A percentile compares a stretch with the other conserved stretches of the same genome.
Evolutionary conservation across 1,140 invertebrate genomes (phyloP).

Genomic region (Tetramorium alpestre): DNA sequence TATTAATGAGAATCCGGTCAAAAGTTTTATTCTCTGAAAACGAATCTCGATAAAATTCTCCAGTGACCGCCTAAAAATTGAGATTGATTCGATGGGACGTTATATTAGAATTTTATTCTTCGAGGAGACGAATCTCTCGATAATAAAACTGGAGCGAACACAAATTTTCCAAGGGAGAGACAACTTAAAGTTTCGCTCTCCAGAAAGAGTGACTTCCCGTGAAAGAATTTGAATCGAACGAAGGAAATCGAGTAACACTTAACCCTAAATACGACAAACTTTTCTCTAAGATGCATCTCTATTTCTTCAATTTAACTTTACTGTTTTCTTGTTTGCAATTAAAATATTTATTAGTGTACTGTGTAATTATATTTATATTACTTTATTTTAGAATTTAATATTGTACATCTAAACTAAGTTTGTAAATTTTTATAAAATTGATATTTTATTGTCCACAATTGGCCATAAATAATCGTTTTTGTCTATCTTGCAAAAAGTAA

Average conservation of each 20-base stretch:
- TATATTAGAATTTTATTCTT: conserved; percentile 18
- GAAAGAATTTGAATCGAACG: conserved; percentile 13
- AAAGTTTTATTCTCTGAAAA: conserved; percentile 16
- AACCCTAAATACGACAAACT: not conserved
- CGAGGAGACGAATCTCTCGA: conserved; percentile 13
- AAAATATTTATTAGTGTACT: not conserved
- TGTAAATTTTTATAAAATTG: too few species aligned
- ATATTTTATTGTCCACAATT: too few species aligned
- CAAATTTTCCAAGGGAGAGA: conserved; percentile 14
- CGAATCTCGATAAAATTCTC: conserved; percentile 31
- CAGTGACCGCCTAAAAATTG: conserved; percentile 6
- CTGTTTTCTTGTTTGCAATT: not conserved
- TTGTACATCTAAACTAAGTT: not conserved
- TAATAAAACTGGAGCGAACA: conserved; percentile 41
- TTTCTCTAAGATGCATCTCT: not conserved
- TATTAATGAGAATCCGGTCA: conserved; percentile 23
- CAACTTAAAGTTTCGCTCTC: conserved; percentile 31
- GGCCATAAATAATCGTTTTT: too few species aligned
- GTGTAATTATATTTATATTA: not conserved
- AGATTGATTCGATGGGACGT: not conserved
- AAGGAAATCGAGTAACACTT: conserved; percentile 10
- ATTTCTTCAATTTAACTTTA: not conserved
- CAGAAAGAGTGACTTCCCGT: not conserved
- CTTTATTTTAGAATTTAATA: too few species aligned
- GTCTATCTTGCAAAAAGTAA: too few species aligned